A percentile compares a stretch with the other conserved stretches of the same genome.
Conservation (phyloP, 2,797 vertebrate genomes). For the Selene dorsalis region DNA sequence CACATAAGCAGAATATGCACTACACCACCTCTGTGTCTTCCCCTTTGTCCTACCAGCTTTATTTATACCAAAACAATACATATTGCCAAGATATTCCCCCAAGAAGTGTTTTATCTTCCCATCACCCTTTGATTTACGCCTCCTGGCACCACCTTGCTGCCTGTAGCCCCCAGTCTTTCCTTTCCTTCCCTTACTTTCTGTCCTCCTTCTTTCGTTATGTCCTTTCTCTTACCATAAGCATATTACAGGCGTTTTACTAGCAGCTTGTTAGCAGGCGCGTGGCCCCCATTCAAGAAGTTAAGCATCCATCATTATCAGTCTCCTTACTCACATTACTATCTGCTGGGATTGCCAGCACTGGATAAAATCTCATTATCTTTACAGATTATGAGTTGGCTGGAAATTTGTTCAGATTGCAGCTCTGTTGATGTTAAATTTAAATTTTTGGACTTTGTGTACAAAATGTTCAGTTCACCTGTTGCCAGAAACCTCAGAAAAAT, state of each 20-base stretch:
- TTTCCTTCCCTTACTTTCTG: background rate
- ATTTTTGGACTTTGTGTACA: conserved; percentile 17
- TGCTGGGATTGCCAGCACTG: conserved; percentile 28
- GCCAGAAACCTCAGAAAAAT: conserved; percentile 33
- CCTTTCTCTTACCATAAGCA: conserved; percentile 31
- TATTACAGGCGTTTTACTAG: conserved; percentile 39
- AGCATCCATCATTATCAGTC: conserved; percentile 59
- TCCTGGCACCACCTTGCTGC: background rate
- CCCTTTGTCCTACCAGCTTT: background rate
- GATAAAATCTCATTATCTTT: conserved; percentile 58
- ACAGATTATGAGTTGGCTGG: conserved; percentile 44
- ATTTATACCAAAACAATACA: background rate
- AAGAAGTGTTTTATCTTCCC: conserved; percentile 16
- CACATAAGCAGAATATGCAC: conserved; percentile 1
- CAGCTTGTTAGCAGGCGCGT: conserved; percentile 51
- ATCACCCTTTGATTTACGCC: conserved; percentile 10
- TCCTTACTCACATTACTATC: conserved; percentile 46
- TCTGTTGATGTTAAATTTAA: conserved; percentile 50
- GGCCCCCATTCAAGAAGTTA: conserved; percentile 48
- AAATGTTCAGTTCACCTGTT: conserved; percentile 47
- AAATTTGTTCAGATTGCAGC: conserved; percentile 26
- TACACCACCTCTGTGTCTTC: background rate
- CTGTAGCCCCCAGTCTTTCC: background rate
- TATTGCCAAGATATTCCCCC: conserved; percentile 4
- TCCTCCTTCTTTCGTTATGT: conserved; percentile 9